Conservation (phyloP, 2,797 vertebrate genomes). For the Hapalemur alaotrensis region DNA sequence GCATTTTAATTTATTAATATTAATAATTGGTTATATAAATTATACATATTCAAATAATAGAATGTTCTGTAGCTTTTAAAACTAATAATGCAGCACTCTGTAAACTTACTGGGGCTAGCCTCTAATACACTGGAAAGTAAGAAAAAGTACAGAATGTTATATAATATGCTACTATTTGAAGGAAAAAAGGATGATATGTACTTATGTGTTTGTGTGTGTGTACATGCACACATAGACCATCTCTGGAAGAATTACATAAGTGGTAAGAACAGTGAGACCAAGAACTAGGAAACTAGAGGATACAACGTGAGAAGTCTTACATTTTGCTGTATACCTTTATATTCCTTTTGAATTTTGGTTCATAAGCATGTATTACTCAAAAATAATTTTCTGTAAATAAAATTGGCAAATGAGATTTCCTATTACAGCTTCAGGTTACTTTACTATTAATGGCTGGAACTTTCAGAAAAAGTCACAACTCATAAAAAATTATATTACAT, state of each 20-base stretch:
- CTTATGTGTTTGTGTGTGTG: background rate
- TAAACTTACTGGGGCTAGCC: background rate
- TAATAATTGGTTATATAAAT: background rate
- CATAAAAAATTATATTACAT: background rate
- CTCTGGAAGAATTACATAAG: background rate
- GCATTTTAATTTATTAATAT: background rate
- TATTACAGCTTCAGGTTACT: background rate
- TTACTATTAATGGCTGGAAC: background rate
- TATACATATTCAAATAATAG: background rate
- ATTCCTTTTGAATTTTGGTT: background rate
- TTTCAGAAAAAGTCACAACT: background rate
- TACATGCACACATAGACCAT: background rate
- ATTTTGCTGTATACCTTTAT: background rate
- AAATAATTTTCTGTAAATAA: constrained; percentile 29
- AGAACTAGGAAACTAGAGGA: background rate
- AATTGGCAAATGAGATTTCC: background rate
- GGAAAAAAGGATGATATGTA: background rate
- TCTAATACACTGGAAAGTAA: background rate
- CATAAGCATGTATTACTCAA: background rate
- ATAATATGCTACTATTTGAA: background rate
- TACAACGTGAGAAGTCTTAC: background rate
- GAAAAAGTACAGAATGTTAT: background rate
- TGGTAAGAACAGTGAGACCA: background rate
- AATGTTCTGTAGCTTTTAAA: background rate
- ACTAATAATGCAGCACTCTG: background rate